Evolutionary conservation across 2,888 invertebrate species (phyloP), one percentile per base, ranked within the genome.

Genomic region (Apodemia hepburni): DNA sequence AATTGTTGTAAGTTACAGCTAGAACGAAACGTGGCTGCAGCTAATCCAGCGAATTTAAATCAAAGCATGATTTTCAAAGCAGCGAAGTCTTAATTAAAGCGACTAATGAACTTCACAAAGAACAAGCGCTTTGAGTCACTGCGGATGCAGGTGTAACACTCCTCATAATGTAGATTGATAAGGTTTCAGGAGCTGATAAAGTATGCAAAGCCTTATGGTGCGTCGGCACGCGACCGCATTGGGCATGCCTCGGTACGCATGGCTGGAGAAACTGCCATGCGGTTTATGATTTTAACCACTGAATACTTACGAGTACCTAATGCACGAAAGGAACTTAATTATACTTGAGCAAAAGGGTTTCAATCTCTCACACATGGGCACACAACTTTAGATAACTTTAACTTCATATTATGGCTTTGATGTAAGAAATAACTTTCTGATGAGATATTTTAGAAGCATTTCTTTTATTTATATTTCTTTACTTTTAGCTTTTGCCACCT

Each of bases 221-320:
- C 12, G 6, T 12, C 70, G 78, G 82, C 87, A 87, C 87, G 88
- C 85, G 86, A 87, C 80, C 79, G 74, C 80, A 78, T 70, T 72
- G 72, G 69, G 70, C 70, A 69, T 74, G 74, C 71, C 69, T 65
- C 67, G 70, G 73, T 74, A 74, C 72, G 73, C 75, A 76, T 75
- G 79, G 76, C 76, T 80, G 78, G 77, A 72, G 71, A 61, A 62
- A 69, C 68, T 76, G 76, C 71, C 74, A 73, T 72, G 71, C 69
- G 73, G 71, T 75, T n/a, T 70, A 71, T 71, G 69, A 69, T 72
- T 71, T 70, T 66, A 61, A 58, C 60, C 60, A 59, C 33, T 59
- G 60, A 64, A 59, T 59, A 59, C 58, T 61, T 61, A 58, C 47
- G 57, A 45, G 62, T 47, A 62, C 45, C 22, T 22, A 38, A 59